These are phyloP conservation scores for Esox niger DNA, from an alignment of 2,113 vertebrate genomes.

Conservation along the genomic window DNA sequence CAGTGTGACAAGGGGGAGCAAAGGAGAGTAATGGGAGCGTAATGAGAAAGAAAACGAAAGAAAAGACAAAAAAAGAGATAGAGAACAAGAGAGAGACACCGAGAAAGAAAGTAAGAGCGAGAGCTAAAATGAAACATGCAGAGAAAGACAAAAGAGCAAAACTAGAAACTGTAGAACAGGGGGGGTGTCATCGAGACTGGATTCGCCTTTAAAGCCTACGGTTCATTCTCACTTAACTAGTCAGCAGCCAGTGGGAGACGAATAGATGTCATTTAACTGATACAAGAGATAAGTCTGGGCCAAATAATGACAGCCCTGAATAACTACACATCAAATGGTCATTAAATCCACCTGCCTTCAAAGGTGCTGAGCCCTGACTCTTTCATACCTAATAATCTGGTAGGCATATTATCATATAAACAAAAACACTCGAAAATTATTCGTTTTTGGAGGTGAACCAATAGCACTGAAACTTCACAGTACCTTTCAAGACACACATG, in stretches of 20 bases:
- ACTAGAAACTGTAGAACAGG: background rate
- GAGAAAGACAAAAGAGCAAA: background rate
- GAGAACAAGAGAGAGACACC: background rate
- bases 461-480: background rate
- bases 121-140: background rate
- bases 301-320: constrained; percentile 7
- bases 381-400: constrained; percentile 27
- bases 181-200: background rate
- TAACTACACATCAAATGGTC: constrained; percentile 25
- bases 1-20: background rate
- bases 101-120: background rate
- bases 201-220: background rate
- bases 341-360: constrained; percentile 6
- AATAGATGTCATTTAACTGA: constrained; percentile 6
- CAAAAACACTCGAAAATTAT: background rate
- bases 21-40: background rate
- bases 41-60: constrained; percentile 11
- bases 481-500: background rate
- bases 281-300: background rate
- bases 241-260: background rate
- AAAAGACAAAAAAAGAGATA: background rate
- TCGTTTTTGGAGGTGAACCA: background rate
- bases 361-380: constrained; percentile 5
- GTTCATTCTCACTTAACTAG: background rate
- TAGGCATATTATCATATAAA: background rate